Conservation (phyloP, 2,797 vertebrate genomes). For the Eulemur mongoz region DNA sequence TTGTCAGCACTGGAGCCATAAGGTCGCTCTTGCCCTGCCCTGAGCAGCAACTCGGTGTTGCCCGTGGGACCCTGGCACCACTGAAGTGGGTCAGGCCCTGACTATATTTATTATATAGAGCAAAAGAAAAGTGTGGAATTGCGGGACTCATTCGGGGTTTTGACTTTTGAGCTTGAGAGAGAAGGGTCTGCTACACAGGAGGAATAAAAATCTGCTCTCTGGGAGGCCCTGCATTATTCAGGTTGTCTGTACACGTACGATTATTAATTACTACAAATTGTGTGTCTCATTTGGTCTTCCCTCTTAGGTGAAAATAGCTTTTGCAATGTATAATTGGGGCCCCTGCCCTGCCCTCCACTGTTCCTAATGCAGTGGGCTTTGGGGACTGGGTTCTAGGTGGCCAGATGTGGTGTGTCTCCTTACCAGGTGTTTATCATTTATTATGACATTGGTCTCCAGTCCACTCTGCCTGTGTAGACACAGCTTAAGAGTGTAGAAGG, state of each 20-base stretch:
- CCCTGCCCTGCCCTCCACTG: neutral
- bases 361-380: neutral
- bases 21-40: neutral
- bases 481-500: neutral
- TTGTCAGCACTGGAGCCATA: neutral
- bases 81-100: conserved; percentile 11
- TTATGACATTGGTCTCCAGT: neutral
- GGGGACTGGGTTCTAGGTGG: neutral
- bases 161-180: neutral
- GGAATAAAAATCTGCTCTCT: neutral
- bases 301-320: neutral
- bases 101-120: neutral
- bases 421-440: neutral
- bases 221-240: neutral
- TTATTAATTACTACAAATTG: neutral
- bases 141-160: neutral
- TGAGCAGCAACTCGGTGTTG: neutral
- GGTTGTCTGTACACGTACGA: neutral
- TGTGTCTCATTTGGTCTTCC: neutral
- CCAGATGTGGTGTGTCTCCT: neutral
- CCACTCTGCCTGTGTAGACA: neutral
- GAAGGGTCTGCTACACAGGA: neutral
- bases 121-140: neutral
- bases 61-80: neutral
- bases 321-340: neutral